Conservation (phyloP, 2,888 invertebrate species). For the Eubasilissa splendida region DNA sequence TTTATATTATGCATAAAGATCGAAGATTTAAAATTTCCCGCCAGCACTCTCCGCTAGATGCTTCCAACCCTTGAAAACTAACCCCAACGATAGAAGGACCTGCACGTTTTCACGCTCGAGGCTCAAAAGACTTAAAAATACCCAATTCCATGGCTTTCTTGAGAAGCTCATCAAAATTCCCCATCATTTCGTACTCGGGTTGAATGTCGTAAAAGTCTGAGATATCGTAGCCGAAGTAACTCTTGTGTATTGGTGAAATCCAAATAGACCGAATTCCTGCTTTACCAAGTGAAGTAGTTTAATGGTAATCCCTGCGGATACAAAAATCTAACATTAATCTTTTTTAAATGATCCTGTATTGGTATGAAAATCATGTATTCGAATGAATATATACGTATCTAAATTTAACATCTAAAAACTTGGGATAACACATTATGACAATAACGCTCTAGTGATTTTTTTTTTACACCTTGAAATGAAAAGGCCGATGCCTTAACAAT, state of each 20-base stretch:
- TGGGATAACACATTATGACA: too few species aligned
- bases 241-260: slow-evolving; percentile 80
- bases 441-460: too few species aligned
- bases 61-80: neutral
- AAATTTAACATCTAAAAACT: too few species aligned
- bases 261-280: slow-evolving; percentile 79
- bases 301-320: slow-evolving; percentile 70
- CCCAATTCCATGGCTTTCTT: slow-evolving; percentile 70
- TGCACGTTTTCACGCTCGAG: neutral
- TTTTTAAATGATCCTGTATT: too few species aligned
- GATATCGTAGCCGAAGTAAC: slow-evolving; percentile 85
- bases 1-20: too few species aligned
- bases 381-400: too few species aligned
- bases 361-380: too few species aligned
- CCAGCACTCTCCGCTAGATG: too few species aligned
- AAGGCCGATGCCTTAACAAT: too few species aligned
- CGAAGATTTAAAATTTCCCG: too few species aligned
- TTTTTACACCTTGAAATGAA: too few species aligned
- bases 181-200: slow-evolving; percentile 79
- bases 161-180: slow-evolving; percentile 78
- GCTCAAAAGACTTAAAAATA: slow-evolving; percentile 46
- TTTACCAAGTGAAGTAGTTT: slow-evolving; percentile 76
- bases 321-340: too few species aligned
- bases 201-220: slow-evolving; percentile 79
- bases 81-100: neutral